Evolutionary conservation across 2,888 invertebrate genomes (phyloP), one percentile per base, ranked within the genome.

Genomic region (Mythimna pallens): DNA sequence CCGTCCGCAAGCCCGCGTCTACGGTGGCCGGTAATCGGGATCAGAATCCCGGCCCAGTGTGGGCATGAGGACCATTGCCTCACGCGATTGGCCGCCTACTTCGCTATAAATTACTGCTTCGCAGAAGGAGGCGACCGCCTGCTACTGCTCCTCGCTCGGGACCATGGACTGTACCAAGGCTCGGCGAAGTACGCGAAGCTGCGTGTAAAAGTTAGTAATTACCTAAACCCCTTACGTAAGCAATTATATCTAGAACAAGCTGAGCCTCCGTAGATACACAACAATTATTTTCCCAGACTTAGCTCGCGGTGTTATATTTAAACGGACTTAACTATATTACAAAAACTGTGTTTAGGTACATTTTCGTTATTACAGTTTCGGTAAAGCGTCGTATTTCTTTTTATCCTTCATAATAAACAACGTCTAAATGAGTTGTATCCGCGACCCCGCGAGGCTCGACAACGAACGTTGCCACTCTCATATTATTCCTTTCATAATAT

Each of bases 341-440:
- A 57, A 34, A 64, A 71, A 65, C 22, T 57, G 22, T 57, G 68
- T 62, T 64, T 72, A 59, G 54, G 47, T 73, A 76, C 79, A 81
- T 83, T 88, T 83, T 73, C 77, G 61, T 84, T 83, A 85, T 88
- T 87, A 82, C 81, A 65, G 86, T 89, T 85, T 85, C 63, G 81
- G 73, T 65, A 76, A 77, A 83, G 80, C 76, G 76, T 76, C 86
- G 80, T 84, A 88, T 87, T 89, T 88, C 75, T 87, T 88, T 81
- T 85, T 85, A 89, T 87, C 82, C 80, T 84, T 82, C 82, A 85
- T 86, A 84, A 88, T 90, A 89, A 89, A 89, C 87, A 88, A 86
- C 78, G 70, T 84, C 80, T 86, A 87, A 89, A 89, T 87, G 87
- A 86, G 86, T 85, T 86, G 83, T 83, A 83, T 87, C 80, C 76